These are phyloP conservation scores for Tragelaphus imberbis DNA, from an alignment of 2,113 vertebrate genomes.

Conservation along the genomic window DNA sequence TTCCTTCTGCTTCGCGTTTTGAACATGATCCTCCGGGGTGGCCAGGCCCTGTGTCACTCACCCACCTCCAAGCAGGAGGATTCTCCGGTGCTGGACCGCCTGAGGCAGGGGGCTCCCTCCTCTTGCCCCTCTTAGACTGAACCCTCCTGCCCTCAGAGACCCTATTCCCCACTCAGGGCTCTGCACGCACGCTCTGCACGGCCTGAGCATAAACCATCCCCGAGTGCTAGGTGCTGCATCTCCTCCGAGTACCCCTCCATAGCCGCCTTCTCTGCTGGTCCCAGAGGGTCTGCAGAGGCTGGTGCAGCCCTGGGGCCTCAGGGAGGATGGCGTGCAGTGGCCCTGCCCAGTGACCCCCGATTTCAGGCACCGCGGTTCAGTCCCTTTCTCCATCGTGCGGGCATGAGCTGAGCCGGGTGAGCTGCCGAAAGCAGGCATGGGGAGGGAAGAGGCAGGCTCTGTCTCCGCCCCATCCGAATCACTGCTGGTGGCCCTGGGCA, in stretches of 20 bases:
- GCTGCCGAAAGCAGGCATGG: rapidly evolving
- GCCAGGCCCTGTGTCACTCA: neutral
- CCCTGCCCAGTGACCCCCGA: too few species aligned
- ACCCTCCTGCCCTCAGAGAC: neutral
- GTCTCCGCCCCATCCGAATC: too few species aligned
- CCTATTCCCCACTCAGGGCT: neutral
- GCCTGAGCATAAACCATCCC: neutral
- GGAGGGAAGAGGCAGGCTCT: neutral
- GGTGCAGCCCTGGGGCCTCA: too few species aligned
- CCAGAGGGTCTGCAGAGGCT: neutral
- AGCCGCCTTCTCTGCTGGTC: neutral
- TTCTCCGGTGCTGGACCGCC: rapidly evolving
- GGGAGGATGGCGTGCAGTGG: rapidly evolving
- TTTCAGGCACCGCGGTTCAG: rapidly evolving
- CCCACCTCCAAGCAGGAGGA: neutral
- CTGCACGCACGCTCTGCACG: rapidly evolving
- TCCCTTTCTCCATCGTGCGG: neutral
- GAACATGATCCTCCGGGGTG: neutral
- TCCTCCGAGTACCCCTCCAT: neutral
- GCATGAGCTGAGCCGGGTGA: neutral
- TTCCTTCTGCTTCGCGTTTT: neutral
- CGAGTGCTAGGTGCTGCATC: rapidly evolving
- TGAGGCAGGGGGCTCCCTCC: too few species aligned
- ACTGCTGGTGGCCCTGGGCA: neutral
- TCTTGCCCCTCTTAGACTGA: neutral